Base-by-base conservation (phyloP, 2,797 vertebrate genomes). In the Phataginus tetradactyla region DNA sequence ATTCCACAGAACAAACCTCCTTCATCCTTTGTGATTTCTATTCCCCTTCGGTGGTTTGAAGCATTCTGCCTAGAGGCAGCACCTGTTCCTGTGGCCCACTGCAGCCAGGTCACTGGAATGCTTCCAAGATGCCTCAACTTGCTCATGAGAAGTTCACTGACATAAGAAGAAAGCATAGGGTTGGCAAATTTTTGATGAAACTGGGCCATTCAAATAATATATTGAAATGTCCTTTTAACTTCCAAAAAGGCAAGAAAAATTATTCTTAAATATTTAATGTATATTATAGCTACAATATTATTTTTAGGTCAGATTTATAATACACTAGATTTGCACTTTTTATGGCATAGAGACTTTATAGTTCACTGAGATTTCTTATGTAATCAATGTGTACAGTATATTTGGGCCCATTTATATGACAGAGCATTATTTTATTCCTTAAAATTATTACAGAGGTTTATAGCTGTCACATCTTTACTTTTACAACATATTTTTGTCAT, bases 401-500 rank as follows among this genome's bases (percentile, higher is more conserved):
- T 93, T 86, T 68, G 53, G 97, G 83, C 55, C 81, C 90, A 95
- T 97, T 96, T 94, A 97, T 96, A 86, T 86, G 90, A 94, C 93
- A 97, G 78, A 91, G 61, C 10, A 86, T 74, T 88, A 97, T 89
- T 97, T 96, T 95, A 79, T 86, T 97, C 86, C 80, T 97, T 86
- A 94, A 94, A 96, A 96, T 97, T 95, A 97, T 94, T 95, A 90
- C 75, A 94, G 83, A 94, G 96, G 96, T 96, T 97, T 97, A 97
- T 94, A 94, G 93, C 78, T 71, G 49, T 83, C 18, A 18, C 86
- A 93, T 95, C 83, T 98, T 97, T 96, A 86, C 90, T 96, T 96
- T 97, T 96, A 97, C 80, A 83, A 84, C 86, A 87, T 95, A 97
- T 98, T 97, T 97, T 96, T 96, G 79, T 92, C 96, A 97, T 45